Evolutionary conservation across 2,113 vertebrate species (phyloP), one percentile per base, ranked within the genome.

Genomic region (Antennarius striatus): DNA sequence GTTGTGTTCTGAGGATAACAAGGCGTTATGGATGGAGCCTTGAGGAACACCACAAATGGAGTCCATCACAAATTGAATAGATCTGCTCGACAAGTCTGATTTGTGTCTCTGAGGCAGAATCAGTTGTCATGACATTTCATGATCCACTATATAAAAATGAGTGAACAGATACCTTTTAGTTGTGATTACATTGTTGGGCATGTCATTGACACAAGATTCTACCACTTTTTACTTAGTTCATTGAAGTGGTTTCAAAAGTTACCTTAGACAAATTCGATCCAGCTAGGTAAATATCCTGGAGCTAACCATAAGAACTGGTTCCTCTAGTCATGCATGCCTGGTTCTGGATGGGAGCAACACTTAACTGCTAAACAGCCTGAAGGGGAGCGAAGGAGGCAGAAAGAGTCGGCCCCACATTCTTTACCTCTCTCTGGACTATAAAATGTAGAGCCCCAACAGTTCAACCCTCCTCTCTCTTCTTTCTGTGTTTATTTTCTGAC

Each of bases 401-500:
- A 72, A 83, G 69, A 75, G 79, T 71, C 61, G 72, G 63, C 51
- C 75, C 61, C 63, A 86, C 90, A 91, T 90, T 90, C 90, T 87
- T 78, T 68, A 62, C 72, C 57, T 73, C 79, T 78, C 69, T 77
- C 52, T 80, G 68, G 74, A 75, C 73, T 81, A 78, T 87, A 81
- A 83, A 88, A 77, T 45, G 70, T 73, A 64, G 79, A 89, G 83
- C 77, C 81, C 86, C 79, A 73, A 59, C 72, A 79, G 64, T 53
- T 47, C 16, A 32, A 66, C 71, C 67, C 68, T 42, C 40, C 71
- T 57, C 69, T 70, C 75, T 69, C 82, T 64, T 74, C 73, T 75
- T 63, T 58, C 77, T 47, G 60, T 77, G 87, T 92, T 85, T 90
- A 86, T 88, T 91, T 88, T 89, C 77, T 73, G 70, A 60, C 79